Percentiles rank a stretch among this genome's conserved stretches.
Evolutionary conservation across 1,140 invertebrate species (phyloP).

Genomic region (Diuraphis noxia): DNA sequence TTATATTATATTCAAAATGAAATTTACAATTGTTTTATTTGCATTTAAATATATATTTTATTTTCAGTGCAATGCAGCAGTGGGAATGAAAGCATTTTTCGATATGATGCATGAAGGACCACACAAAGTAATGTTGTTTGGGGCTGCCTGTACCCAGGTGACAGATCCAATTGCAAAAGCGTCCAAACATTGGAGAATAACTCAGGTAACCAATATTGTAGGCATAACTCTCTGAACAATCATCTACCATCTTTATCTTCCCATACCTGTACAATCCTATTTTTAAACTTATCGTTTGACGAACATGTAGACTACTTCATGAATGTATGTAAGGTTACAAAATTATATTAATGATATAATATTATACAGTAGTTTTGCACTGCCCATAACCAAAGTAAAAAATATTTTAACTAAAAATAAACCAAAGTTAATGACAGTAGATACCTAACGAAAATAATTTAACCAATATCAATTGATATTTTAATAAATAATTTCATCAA

Average conservation of each 20-base stretch:
- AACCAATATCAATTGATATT: neutral
- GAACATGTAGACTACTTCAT: neutral
- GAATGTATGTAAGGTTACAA: neutral
- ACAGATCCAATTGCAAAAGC: slow-evolving; percentile 98
- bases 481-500: neutral
- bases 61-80: slow-evolving; percentile 92
- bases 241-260: neutral
- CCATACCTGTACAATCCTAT: neutral
- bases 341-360: too few relatives aligned
- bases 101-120: slow-evolving; percentile 95
- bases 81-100: slow-evolving; percentile 97
- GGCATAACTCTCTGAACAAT: neutral
- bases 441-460: neutral
- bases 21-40: neutral
- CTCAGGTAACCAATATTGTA: slow-evolving; percentile 70
- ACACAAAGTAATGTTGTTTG: slow-evolving; percentile 92
- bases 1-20: neutral
- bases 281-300: neutral
- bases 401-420: neutral
- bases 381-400: neutral
- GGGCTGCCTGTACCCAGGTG: slow-evolving; percentile 93
- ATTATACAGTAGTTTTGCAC: neutral
- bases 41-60: slow-evolving; percentile 56
- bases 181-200: slow-evolving; percentile 93
- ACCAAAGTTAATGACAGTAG: neutral